Conservation (phyloP, 2,113 vertebrate species). For the Coturnix japonica region DNA sequence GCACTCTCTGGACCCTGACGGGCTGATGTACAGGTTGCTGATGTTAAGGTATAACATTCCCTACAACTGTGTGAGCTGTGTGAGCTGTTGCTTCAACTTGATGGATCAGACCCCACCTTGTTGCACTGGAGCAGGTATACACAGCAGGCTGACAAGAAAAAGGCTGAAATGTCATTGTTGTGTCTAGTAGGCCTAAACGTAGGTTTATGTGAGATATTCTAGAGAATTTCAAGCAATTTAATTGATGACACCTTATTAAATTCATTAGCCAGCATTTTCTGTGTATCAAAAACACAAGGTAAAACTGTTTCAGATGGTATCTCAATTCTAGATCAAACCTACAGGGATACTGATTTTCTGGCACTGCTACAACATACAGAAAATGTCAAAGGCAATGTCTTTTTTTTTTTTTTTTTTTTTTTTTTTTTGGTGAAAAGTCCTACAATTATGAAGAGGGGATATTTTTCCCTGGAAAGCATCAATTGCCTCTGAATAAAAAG, state of each 20-base stretch:
- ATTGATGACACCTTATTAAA: neutral
- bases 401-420: neutral
- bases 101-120: neutral
- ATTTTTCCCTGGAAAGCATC: neutral
- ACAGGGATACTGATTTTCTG: neutral
- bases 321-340: neutral
- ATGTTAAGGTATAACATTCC: accelerated
- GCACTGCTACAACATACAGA: neutral
- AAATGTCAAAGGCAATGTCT: neutral
- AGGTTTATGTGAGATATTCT: neutral
- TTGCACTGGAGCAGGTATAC: neutral
- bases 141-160: neutral
- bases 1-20: neutral
- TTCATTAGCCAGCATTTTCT: neutral
- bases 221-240: neutral
- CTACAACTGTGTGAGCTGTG: neutral
- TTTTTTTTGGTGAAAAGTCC: neutral
- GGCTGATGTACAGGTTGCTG: neutral
- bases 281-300: neutral
- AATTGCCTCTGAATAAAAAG: neutral
- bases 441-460: neutral
- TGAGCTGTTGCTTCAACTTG: neutral
- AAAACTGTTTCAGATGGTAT: neutral
- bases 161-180: neutral
- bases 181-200: neutral